These are phyloP conservation scores for Priapulus caudatus DNA, from an alignment of 2,888 invertebrate species.

Conservation along the genomic window DNA sequence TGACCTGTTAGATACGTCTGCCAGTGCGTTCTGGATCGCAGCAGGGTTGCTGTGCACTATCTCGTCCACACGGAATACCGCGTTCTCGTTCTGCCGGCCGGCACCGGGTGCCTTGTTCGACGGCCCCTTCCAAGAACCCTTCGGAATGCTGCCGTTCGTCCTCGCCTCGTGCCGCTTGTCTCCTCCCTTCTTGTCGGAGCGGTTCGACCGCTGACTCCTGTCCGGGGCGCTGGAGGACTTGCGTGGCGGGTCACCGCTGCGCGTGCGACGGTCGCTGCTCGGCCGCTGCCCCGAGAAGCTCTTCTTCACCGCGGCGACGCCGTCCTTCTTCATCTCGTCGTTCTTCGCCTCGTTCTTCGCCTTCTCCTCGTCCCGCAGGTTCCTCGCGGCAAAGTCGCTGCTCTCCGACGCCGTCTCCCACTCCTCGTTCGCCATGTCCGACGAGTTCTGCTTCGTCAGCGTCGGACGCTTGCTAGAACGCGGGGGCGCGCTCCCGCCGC, in stretches of 20 bases:
- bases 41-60: constrained; percentile 46
- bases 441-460: constrained; percentile 35
- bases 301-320: constrained; percentile 28
- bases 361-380: constrained; percentile 27
- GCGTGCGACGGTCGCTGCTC: constrained; percentile 33
- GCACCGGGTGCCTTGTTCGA: constrained; percentile 23
- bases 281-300: constrained; percentile 39
- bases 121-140: constrained; percentile 23
- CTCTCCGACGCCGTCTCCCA: constrained; percentile 71
- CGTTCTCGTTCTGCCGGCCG: constrained; percentile 31
- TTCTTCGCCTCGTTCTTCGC: neutral
- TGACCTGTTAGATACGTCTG: constrained; percentile 26
- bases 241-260: constrained; percentile 20
- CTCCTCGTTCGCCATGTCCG: constrained; percentile 40
- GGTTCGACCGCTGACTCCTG: constrained; percentile 27
- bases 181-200: constrained; percentile 17
- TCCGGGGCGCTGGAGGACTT: constrained; percentile 17
- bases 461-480: constrained; percentile 25
- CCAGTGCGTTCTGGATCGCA: constrained; percentile 44
- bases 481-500: constrained; percentile 24
- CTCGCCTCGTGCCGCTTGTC: constrained; percentile 19
- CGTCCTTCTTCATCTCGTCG: constrained; percentile 10
- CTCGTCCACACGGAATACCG: constrained; percentile 45
- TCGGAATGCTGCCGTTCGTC: constrained; percentile 25
- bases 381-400: constrained; percentile 44